Percentiles rank a stretch among this genome's conserved stretches.
Evolutionary conservation across 1,140 invertebrate species (phyloP).

Genomic region (Bicyclus anynana): DNA sequence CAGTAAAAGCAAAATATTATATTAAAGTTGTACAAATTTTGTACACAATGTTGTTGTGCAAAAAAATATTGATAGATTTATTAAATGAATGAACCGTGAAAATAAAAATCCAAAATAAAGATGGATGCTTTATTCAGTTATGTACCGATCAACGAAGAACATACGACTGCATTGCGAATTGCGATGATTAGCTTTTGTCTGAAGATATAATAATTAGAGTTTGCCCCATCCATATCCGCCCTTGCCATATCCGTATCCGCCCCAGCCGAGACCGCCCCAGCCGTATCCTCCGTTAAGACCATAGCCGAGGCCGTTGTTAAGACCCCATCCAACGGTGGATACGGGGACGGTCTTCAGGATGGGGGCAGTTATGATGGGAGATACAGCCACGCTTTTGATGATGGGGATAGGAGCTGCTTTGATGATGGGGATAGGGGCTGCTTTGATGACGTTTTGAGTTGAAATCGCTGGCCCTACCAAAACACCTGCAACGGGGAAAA

Average conservation of each 20-base stretch:
- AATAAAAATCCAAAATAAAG: not conserved
- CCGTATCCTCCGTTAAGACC: slow-evolving; percentile 25
- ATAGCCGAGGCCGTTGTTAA: slow-evolving; percentile 19
- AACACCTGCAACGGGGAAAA: too few relatives aligned
- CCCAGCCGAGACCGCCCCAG: slow-evolving; percentile 20
- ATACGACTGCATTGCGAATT: not conserved
- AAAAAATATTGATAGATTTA: too few relatives aligned
- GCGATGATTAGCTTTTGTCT: not conserved
- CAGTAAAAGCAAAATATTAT: too few relatives aligned
- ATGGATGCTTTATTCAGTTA: not conserved
- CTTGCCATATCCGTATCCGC: slow-evolving; percentile 22
- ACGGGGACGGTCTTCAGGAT: slow-evolving; percentile 40
- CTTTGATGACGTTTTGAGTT: slow-evolving; percentile 46
- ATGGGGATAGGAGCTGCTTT: slow-evolving; percentile 56
- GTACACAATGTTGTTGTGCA: too few relatives aligned
- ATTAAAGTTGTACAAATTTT: too few relatives aligned
- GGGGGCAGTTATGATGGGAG: slow-evolving; percentile 46
- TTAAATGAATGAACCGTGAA: too few relatives aligned
- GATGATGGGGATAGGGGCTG: slow-evolving; percentile 49
- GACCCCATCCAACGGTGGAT: slow-evolving; percentile 1
- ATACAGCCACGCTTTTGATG: slow-evolving; percentile 37
- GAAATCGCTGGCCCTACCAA: slow-evolving; percentile 55
- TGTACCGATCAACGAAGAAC: not conserved
- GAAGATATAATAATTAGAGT: slow-evolving; percentile 8
- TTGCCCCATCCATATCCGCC: slow-evolving; percentile 22